phyloP scores from a whole-genome alignment of 2,113 vertebrate species.

The Sisor rabdophorus region DNA sequence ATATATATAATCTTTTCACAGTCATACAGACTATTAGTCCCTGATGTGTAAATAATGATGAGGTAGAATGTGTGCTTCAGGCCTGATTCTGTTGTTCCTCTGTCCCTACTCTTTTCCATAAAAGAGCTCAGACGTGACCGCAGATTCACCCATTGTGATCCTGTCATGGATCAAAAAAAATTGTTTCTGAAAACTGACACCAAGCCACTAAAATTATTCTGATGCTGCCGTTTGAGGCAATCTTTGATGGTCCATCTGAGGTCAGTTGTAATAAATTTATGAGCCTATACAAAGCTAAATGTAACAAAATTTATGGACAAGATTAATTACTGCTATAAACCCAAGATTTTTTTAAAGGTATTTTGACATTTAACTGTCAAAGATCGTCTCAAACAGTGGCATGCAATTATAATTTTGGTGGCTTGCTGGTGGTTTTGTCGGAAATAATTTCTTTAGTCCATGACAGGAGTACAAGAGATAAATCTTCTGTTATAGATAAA shows the following conservation, averaged over 20 bases:
- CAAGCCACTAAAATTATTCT: conserved; percentile 24
- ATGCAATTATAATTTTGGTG: no score
- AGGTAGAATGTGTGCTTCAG: conserved; percentile 14
- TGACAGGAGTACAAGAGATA: no score
- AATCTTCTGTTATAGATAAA: no score
- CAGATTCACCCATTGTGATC: conserved; percentile 29
- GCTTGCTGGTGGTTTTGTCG: no score
- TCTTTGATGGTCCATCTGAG: conserved; percentile 25
- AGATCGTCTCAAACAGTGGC: no score
- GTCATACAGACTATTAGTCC: conserved; percentile 5
- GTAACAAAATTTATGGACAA: not conserved
- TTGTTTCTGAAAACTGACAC: conserved; percentile 43
- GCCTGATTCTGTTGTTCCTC: not conserved
- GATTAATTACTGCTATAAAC: no score
- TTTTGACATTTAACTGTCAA: no score
- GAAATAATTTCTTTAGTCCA: no score
- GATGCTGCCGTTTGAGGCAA: conserved; percentile 16
- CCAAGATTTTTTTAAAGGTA: no score
- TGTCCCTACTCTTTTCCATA: conserved; percentile 43
- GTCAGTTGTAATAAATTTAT: not conserved
- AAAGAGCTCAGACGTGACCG: conserved; percentile 34
- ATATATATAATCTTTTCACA: conserved; percentile 4
- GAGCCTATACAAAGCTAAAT: not conserved
- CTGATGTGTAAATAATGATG: conserved; percentile 19
- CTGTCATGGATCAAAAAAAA: conserved; percentile 39